Evolutionary conservation across 2,797 vertebrate genomes (phyloP), one percentile per base, ranked within the genome.

Genomic region (Acanthurus lineatus): DNA sequence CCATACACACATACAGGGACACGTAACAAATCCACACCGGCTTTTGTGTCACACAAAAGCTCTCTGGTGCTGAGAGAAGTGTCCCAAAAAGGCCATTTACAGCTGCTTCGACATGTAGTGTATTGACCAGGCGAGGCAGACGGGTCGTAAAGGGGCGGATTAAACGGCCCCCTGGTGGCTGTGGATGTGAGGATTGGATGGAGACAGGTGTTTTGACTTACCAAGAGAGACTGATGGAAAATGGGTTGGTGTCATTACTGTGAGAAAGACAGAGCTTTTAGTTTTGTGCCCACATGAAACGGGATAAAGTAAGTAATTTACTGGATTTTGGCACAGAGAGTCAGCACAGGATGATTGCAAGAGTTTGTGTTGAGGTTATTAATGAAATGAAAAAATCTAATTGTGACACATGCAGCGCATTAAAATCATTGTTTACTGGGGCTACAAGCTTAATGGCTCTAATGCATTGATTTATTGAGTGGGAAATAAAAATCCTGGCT

Each of bases 41-140:
- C 53, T 45, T 28, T 63, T 78, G 28, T 51, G 47, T 62, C 54
- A 48, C 35, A 48, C 60, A 76, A 81, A 67, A 79, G 76, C 81
- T 69, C 77, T 56, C 48, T 9, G 3, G 42, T n/a, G 72, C 40
- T 3, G 11, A 57, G 51, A 10, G 69, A 71, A 65, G 45, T 22
- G 59, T 85, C 83, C 81, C 80, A 38, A 64, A 81, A 85, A 86
- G 82, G 76, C 77, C 60, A 19, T 87, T 89, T 71, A 47, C 80
- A 90, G 74, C 87, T 76, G 72, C 86, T 85, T 72, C 2, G 19
- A 75, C 81, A 35, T 60, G 40, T 20, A 73, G 56, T 3, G 15
- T 35, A 75, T 67, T 65, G 84, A 85, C 9, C 78, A 12, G 57
- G 35, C 53, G 10, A 5, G 32, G 81, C 78, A 68, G 79, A 66